Evolutionary conservation across 2,797 vertebrate species (phyloP).

Genomic region (Falco cherrug): DNA sequence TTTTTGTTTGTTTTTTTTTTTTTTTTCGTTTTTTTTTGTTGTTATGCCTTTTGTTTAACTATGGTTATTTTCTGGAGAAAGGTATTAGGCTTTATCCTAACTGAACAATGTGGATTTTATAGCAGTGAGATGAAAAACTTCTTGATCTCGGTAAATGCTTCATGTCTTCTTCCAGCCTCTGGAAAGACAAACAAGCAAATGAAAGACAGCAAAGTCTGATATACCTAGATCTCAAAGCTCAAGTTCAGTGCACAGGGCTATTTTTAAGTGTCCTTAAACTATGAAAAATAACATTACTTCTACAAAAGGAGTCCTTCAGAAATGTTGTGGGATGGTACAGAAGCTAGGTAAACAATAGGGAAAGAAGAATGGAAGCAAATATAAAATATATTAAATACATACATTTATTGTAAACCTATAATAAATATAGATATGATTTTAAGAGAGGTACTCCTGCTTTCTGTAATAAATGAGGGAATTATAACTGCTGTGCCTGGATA

Average conservation of each 20-base stretch:
- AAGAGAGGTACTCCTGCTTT: neutral
- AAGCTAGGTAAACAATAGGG: neutral
- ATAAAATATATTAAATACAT: neutral
- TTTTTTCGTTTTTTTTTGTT: neutral
- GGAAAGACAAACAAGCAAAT: neutral
- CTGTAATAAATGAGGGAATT: neutral
- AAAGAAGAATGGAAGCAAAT: neutral
- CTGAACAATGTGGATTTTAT: neutral
- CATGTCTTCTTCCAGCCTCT: neutral
- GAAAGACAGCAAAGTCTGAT: neutral
- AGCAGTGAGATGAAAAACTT: neutral
- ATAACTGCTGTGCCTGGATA: neutral
- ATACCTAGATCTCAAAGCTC: neutral
- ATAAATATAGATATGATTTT: neutral
- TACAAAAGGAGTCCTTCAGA: neutral
- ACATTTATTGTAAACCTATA: neutral
- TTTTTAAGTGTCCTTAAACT: neutral
- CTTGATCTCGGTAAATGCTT: neutral
- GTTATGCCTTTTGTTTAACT: neutral
- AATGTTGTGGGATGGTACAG: neutral
- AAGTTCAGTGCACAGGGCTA: neutral
- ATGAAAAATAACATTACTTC: neutral
- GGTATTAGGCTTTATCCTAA: neutral
- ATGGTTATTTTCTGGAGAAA: neutral
- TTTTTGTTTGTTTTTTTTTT: neutral